Base-by-base conservation (phyloP, 2,797 vertebrate species). In the Sebastiscus albofasciatus region DNA sequence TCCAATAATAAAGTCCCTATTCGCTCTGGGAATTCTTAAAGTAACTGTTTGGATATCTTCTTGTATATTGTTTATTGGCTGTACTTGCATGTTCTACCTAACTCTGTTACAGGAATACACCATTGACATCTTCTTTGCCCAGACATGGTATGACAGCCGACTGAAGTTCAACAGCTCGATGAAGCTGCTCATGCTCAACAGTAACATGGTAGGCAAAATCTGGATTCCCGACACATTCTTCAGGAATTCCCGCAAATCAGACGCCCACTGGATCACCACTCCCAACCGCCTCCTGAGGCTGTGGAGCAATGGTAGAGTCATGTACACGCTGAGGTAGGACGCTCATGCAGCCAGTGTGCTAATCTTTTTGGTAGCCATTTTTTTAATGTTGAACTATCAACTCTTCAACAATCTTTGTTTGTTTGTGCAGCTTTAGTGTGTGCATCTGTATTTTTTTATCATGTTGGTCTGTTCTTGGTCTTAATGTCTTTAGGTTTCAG, bases 141-240 rank as follows among this genome's bases (percentile, higher is more conserved):
- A 99, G 92, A 98, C 97, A 1, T 99, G 98, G 98, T 98, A 97
- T 80, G 98, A 99, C 92, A 98, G 98, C 85, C 95, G 98, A 11
- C 95, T 99, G 72, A 98, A 97, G 91, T 99, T 99, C 92, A 99
- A 99, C 87, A 98, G 98, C 90, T 96, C 96, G 5, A 98, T 98
- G 96, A 99, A 99, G 89, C 94, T 97, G 24, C 97, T 99, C 20
- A 98, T 98, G 97, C 96, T 99, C 67, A 99, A 99, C 92, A 99
- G 98, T 89, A 99, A 99, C 89, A 99, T 99, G 98, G 98, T 99
- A 80, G 98, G 98, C 68, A 99, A 99, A 95, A 99, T 99, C 80
- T 99, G 98, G 98, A 99, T 99, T 82, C 98, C 98, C 2, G 98
- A 99, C 86, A 99, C 98, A 6, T 99, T 99, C 96, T 99, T 99